Percentiles rank a stretch among this genome's conserved stretches.
These are phyloP conservation scores for Poecilobothrus nobilitatus DNA, from an alignment of 2,888 invertebrate species.

Conservation along the genomic window DNA sequence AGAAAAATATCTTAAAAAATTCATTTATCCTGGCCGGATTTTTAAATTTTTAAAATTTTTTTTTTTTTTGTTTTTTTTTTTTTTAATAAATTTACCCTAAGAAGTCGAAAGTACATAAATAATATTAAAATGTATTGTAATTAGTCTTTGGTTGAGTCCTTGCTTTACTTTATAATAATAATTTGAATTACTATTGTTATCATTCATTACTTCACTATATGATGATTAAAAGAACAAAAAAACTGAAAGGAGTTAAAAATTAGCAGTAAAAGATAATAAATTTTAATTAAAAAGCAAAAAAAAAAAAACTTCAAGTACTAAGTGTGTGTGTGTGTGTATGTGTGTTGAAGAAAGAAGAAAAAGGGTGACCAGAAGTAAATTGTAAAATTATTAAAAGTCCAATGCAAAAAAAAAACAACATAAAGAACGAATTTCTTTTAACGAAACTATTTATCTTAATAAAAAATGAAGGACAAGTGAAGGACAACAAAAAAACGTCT, in stretches of 20 bases:
- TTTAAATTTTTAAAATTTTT: too few species aligned
- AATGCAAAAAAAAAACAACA: not conserved
- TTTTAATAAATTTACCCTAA: not conserved
- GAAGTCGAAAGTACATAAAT: not conserved
- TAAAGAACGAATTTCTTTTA: too few species aligned
- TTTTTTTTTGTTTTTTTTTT: not conserved
- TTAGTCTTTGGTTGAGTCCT: not conserved
- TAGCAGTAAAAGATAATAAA: not conserved
- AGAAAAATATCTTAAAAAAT: not conserved
- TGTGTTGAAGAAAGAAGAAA: not conserved
- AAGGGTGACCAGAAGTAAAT: not conserved
- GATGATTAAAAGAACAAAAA: not conserved
- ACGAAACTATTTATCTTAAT: not conserved
- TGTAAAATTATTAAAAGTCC: not conserved
- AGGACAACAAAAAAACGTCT: too few species aligned
- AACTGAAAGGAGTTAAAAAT: not conserved
- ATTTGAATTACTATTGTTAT: not conserved
- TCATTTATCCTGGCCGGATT: too few species aligned
- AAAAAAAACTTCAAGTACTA: not conserved
- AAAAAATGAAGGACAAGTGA: not conserved
- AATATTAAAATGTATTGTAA: not conserved
- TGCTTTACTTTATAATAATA: not conserved
- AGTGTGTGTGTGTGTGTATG: not conserved
- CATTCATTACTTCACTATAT: not conserved
- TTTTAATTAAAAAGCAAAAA: conserved; percentile 6